These are phyloP conservation scores for Leptopilina syphax DNA, from an alignment of 2,888 invertebrate genomes.

Conservation along the genomic window DNA sequence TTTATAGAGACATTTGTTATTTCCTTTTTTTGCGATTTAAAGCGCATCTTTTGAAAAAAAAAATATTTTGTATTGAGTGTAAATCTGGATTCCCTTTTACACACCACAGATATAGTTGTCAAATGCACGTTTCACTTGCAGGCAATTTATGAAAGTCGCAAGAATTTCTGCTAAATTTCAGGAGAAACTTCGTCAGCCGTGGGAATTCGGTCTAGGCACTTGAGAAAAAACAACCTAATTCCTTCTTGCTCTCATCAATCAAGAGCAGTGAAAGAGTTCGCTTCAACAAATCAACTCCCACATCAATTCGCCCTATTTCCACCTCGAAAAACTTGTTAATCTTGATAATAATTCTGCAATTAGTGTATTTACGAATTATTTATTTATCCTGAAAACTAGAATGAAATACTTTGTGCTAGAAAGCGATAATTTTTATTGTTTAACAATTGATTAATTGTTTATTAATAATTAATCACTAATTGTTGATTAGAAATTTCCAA, in stretches of 20 bases:
- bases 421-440: no score
- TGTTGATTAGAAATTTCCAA: no score
- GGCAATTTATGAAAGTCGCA: conserved; percentile 33
- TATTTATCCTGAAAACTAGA: neutral
- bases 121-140: conserved; percentile 18
- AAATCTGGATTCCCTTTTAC: neutral
- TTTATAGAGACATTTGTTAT: no score
- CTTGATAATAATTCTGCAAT: neutral
- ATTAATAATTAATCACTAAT: no score
- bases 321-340: conserved; percentile 3
- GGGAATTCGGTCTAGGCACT: conserved; percentile 17
- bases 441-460: no score
- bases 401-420: neutral
- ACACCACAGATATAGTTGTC: conserved; percentile 14
- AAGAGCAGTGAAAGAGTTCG: conserved; percentile 23
- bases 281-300: neutral
- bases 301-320: neutral
- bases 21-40: no score
- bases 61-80: neutral
- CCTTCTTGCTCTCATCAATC: conserved; percentile 45
- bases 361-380: neutral
- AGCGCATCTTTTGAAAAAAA: neutral
- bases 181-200: conserved; percentile 11
- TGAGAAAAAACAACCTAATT: conserved; percentile 43
- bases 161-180: conserved; percentile 27